Evolutionary conservation across 2,113 vertebrate species (phyloP).

Genomic region (Meles meles): DNA sequence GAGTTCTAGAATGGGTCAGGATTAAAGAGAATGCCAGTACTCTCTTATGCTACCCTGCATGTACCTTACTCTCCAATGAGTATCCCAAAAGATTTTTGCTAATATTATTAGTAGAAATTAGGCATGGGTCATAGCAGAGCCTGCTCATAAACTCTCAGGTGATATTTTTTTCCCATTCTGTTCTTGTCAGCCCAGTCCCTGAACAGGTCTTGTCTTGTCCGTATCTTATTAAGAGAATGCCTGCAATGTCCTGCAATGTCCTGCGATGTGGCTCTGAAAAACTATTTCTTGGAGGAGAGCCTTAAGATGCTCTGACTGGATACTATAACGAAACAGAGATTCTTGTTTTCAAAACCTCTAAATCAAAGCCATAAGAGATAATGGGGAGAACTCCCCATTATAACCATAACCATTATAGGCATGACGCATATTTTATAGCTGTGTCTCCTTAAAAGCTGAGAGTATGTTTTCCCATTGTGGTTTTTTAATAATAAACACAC

Average conservation of each 20-base stretch:
- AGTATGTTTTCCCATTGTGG: not conserved
- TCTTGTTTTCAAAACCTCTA: conserved; percentile 10
- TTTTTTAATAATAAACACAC: conserved; percentile 31
- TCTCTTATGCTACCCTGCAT: not conserved
- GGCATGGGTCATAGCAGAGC: not conserved
- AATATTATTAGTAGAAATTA: not conserved
- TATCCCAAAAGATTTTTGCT: not conserved
- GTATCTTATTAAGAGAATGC: not conserved
- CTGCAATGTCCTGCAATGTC: not conserved
- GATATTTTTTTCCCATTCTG: not conserved
- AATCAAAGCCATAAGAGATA: not conserved
- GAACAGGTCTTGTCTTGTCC: not conserved
- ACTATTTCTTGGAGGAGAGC: not conserved
- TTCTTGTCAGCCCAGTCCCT: not conserved
- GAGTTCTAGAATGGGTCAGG: not conserved
- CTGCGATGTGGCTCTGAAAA: not conserved
- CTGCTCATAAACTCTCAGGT: not conserved
- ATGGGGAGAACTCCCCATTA: not conserved
- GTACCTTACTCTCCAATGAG: not conserved
- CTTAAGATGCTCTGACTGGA: not conserved
- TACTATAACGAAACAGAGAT: not conserved
- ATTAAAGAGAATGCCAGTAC: not conserved
- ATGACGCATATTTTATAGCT: not conserved
- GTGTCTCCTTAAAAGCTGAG: not conserved
- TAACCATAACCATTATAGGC: not conserved